A percentile compares a stretch with the other conserved stretches of the same genome.
Evolutionary conservation across 2,888 invertebrate genomes (phyloP).

Genomic region (Drosophila picticornis): DNA sequence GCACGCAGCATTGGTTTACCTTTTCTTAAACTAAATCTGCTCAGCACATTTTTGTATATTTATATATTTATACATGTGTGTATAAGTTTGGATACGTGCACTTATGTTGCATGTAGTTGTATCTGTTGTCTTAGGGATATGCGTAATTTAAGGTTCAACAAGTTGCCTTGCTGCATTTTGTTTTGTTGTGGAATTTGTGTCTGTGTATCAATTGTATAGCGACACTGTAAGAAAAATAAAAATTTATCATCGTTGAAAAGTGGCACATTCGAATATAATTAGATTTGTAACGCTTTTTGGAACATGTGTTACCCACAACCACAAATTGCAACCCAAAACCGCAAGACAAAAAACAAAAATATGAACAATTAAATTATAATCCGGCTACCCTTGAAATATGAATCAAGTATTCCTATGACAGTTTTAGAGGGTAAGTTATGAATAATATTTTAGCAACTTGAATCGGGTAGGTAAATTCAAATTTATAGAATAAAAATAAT

Average conservation of each 20-base stretch:
- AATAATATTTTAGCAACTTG: not conserved
- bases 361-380: not conserved
- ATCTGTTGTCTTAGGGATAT: conserved; percentile 44
- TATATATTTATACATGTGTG: conserved; percentile 11
- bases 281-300: conserved; percentile 9
- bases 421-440: not conserved
- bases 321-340: conserved; percentile 23
- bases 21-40: conserved; percentile 51
- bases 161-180: conserved; percentile 59
- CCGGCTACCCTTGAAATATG: not conserved
- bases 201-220: conserved; percentile 73
- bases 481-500: not conserved
- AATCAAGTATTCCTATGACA: not conserved
- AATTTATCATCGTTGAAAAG: conserved; percentile 39
- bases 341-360: conserved; percentile 13
- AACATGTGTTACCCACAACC: conserved; percentile 17
- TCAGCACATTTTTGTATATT: conserved; percentile 27
- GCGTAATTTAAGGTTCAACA: conserved; percentile 50
- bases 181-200: conserved; percentile 26
- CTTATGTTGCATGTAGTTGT: conserved; percentile 30
- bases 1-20: conserved; percentile 37
- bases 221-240: conserved; percentile 76
- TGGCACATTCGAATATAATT: conserved; percentile 15
- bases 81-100: conserved; percentile 8
- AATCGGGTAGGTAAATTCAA: not conserved